Percentiles rank a stretch among this genome's conserved stretches.
phyloP scores from a whole-genome alignment of 2,113 vertebrate species.

The Dicrurus megarhynchus region DNA sequence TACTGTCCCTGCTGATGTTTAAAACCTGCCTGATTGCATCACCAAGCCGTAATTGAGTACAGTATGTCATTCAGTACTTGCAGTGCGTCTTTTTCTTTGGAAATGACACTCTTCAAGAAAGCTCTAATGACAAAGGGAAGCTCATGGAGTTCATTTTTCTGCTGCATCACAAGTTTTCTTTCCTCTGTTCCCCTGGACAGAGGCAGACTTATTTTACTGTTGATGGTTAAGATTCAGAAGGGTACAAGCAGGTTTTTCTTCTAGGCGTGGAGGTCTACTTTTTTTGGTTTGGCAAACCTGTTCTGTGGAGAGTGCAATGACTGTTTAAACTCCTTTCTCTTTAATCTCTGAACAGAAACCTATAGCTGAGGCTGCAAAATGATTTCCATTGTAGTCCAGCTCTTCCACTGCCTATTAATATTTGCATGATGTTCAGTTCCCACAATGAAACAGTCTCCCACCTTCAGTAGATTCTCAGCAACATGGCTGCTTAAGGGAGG shows the following conservation, averaged over 20 bases:
- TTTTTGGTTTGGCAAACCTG: not conserved
- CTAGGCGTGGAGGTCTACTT: not conserved
- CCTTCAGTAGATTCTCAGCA: not conserved
- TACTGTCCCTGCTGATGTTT: constrained; percentile 26
- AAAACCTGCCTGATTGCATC: constrained; percentile 27
- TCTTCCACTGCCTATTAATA: not conserved
- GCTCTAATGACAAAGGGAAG: not conserved
- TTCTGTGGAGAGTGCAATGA: not conserved
- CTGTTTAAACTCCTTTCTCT: not conserved
- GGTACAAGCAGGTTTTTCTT: not conserved
- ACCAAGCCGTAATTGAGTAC: not conserved
- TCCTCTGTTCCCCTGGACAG: not conserved
- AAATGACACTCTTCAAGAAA: not conserved
- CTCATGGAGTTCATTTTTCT: constrained; percentile 10
- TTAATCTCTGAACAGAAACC: not conserved
- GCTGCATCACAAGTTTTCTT: not conserved
- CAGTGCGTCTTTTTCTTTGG: not conserved
- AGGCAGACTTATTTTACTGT: not conserved
- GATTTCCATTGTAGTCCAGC: not conserved
- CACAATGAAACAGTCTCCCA: not conserved
- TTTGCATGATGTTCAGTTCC: not conserved
- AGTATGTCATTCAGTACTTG: not conserved
- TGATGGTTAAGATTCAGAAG: not conserved
- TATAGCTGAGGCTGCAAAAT: not conserved
- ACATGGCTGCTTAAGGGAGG: not conserved